Evolutionary conservation across 2,797 vertebrate genomes (phyloP).

Genomic region (Galagoides demidoff): DNA sequence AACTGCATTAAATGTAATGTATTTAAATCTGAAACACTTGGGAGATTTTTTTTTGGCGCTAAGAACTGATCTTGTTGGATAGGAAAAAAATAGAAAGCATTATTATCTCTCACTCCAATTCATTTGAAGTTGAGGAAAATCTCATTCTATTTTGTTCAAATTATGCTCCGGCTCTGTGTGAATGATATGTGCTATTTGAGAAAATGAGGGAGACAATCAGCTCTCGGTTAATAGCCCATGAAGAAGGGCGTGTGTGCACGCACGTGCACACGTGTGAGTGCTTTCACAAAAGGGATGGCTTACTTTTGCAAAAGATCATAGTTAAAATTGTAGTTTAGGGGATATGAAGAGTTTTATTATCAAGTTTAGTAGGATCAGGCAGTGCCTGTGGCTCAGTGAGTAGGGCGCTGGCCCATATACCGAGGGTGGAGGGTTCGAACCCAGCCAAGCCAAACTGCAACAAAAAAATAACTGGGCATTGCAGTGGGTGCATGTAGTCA

Average conservation of each 20-base stretch:
- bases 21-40: constrained; percentile 61
- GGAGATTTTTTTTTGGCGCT: background rate
- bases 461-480: no score
- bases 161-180: constrained; percentile 54
- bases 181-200: constrained; percentile 67
- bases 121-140: constrained; percentile 65
- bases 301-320: constrained; percentile 38
- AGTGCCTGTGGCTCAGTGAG: no score
- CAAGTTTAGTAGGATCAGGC: background rate
- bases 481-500: no score
- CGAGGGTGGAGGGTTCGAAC: no score
- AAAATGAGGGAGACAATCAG: constrained; percentile 64
- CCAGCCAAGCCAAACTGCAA: no score
- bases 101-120: constrained; percentile 62
- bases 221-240: constrained; percentile 26
- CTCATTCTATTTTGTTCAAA: constrained; percentile 65
- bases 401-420: no score
- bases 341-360: background rate
- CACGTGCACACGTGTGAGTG: rapidly evolving
- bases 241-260: background rate
- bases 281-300: background rate
- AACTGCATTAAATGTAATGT: constrained; percentile 16
- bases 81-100: constrained; percentile 58
- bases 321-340: background rate
- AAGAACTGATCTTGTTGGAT: constrained; percentile 20